Evolutionary conservation across 2,113 vertebrate genomes (phyloP).

Genomic region (Phyllopteryx taeniolatus): DNA sequence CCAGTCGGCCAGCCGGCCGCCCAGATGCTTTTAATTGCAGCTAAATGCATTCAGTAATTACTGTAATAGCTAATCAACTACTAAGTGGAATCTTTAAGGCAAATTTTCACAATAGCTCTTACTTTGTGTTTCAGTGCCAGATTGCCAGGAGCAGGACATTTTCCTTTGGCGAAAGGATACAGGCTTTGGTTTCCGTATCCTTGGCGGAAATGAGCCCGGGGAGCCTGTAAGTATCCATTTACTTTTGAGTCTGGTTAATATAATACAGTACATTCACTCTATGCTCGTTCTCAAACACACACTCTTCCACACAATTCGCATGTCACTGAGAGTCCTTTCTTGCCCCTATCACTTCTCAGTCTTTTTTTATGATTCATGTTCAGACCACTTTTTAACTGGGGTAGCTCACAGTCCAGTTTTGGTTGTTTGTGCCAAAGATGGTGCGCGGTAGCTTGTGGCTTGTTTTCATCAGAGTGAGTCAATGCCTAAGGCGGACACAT

Average conservation of each 20-base stretch:
- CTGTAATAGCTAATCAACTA: slow-evolving; percentile 10
- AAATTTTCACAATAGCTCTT: slow-evolving; percentile 13
- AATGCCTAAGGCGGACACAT: slow-evolving; percentile 25
- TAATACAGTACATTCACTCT: background rate
- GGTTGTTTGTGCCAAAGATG: slow-evolving; percentile 5
- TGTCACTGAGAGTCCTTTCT: background rate
- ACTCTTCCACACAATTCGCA: background rate
- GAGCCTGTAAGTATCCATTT: slow-evolving; percentile 86
- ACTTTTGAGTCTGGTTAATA: slow-evolving; percentile 20
- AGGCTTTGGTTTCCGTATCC: slow-evolving; percentile 96
- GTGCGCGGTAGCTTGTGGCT: slow-evolving; percentile 20
- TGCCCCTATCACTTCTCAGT: slow-evolving; percentile 4
- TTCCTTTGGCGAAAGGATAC: slow-evolving; percentile 99
- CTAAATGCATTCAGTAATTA: slow-evolving; percentile 16
- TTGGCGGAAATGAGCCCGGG: slow-evolving; percentile 96
- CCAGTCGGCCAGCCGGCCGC: no score
- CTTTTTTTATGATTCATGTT: slow-evolving; percentile 13
- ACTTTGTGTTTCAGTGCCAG: slow-evolving; percentile 82
- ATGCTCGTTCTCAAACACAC: background rate
- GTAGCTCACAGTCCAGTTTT: slow-evolving; percentile 15
- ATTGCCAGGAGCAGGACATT: slow-evolving; percentile 97
- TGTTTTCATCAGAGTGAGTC: slow-evolving; percentile 23
- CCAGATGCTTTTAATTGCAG: slow-evolving; percentile 3
- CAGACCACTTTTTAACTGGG: slow-evolving; percentile 18
- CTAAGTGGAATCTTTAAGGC: background rate